phyloP scores from a whole-genome alignment of 2,888 invertebrate genomes.

The Melikaiella ostensackeni region DNA sequence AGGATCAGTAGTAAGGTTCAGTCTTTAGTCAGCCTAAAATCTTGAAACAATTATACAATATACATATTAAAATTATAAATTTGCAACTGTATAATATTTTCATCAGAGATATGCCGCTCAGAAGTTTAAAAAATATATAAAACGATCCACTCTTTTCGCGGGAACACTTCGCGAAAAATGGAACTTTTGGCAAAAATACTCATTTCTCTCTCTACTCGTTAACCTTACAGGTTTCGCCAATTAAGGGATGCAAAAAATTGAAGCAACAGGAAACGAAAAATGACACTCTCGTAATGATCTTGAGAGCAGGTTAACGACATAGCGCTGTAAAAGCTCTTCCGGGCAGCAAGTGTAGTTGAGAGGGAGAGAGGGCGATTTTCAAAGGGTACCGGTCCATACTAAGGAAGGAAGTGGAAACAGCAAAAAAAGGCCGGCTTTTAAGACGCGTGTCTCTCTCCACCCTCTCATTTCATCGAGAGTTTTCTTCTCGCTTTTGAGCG shows the following conservation, averaged over 20 bases:
- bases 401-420: constrained; percentile 21
- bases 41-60: too few species aligned
- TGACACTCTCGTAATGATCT: constrained; percentile 20
- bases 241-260: constrained; percentile 3
- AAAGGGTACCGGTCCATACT: constrained; percentile 4
- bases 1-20: too few species aligned
- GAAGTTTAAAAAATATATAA: too few species aligned
- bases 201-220: neutral
- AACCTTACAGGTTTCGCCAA: neutral
- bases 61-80: too few species aligned
- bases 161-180: too few species aligned
- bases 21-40: too few species aligned
- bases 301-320: constrained; percentile 23
- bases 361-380: constrained; percentile 17
- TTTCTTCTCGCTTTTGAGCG: constrained; percentile 46
- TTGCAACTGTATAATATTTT: too few species aligned
- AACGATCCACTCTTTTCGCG: too few species aligned
- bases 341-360: constrained; percentile 8
- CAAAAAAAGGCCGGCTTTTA: constrained; percentile 38
- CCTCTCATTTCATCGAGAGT: constrained; percentile 7
- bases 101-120: too few species aligned
- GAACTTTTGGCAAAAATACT: neutral
- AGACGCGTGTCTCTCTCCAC: constrained; percentile 31
- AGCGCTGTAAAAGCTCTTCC: constrained; percentile 25
- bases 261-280: constrained; percentile 17